Percentiles rank a stretch among this genome's conserved stretches.
These are phyloP conservation scores for Syritta pipiens DNA, from an alignment of 2,888 invertebrate genomes.

Conservation along the genomic window DNA sequence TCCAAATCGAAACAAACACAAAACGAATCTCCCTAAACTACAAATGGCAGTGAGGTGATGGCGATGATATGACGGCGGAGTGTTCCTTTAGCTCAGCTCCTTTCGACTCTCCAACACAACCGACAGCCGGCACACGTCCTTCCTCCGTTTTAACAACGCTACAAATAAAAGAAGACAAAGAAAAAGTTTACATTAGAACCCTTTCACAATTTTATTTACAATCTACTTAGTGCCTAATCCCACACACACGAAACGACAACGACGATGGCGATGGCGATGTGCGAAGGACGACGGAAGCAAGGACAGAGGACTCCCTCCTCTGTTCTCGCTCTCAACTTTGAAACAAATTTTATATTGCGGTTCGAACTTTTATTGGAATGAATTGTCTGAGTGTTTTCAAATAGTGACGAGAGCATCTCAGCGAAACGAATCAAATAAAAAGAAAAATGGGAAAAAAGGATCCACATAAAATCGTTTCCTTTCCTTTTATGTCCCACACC, in stretches of 20 bases:
- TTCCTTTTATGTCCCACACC: neutral
- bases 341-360: slow-evolving; percentile 38
- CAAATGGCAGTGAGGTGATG: slow-evolving; percentile 42
- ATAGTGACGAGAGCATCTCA: neutral
- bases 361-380: slow-evolving; percentile 52
- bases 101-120: no score
- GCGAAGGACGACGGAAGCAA: neutral
- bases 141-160: no score
- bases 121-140: no score
- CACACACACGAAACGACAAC: no score
- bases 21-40: slow-evolving; percentile 52
- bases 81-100: no score
- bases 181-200: slow-evolving; percentile 17
- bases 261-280: neutral
- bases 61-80: slow-evolving; percentile 43
- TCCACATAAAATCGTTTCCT: neutral
- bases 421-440: neutral
- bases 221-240: slow-evolving; percentile 56
- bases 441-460: neutral
- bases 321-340: slow-evolving; percentile 16
- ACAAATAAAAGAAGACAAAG: slow-evolving; percentile 7
- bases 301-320: neutral
- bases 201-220: slow-evolving; percentile 35
- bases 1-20: neutral
- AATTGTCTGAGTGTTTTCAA: slow-evolving; percentile 45